phyloP scores from a whole-genome alignment of 2,113 vertebrate species.

The Colistium nudipinnis region DNA sequence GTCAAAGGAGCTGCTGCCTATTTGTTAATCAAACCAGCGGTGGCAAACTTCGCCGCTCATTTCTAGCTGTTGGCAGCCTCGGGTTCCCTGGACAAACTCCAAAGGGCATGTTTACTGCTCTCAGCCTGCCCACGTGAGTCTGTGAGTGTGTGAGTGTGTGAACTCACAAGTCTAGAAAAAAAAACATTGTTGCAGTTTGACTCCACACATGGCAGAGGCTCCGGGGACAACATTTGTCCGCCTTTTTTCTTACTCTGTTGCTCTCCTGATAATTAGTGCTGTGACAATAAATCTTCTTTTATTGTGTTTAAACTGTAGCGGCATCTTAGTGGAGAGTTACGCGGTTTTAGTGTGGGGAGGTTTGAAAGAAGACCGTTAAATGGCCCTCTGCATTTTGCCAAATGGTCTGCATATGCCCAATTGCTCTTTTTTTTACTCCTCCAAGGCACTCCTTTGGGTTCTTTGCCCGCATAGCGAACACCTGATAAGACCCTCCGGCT shows the following conservation, averaged over 20 bases:
- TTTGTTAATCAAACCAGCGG: conserved; percentile 38
- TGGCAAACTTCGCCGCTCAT: conserved; percentile 8
- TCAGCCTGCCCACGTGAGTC: conserved; percentile 9
- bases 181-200: conserved; percentile 4
- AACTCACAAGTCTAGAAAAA: conserved; percentile 9
- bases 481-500: neutral
- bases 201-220: neutral
- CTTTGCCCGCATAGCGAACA: neutral
- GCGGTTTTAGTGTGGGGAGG: neutral
- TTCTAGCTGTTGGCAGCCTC: conserved; percentile 26
- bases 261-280: neutral
- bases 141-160: conserved; percentile 15
- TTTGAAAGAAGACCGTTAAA: neutral
- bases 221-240: neutral
- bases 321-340: neutral
- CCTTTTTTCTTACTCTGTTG: neutral
- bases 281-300: neutral
- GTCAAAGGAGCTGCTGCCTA: conserved; percentile 10
- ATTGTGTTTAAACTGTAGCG: neutral
- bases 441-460: neutral
- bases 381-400: neutral
- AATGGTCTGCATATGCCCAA: neutral
- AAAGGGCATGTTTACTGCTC: conserved; percentile 60
- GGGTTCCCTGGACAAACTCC: conserved; percentile 56
- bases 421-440: neutral